Conservation (phyloP, 1,140 invertebrate species). For the Holotrichia oblita region DNA sequence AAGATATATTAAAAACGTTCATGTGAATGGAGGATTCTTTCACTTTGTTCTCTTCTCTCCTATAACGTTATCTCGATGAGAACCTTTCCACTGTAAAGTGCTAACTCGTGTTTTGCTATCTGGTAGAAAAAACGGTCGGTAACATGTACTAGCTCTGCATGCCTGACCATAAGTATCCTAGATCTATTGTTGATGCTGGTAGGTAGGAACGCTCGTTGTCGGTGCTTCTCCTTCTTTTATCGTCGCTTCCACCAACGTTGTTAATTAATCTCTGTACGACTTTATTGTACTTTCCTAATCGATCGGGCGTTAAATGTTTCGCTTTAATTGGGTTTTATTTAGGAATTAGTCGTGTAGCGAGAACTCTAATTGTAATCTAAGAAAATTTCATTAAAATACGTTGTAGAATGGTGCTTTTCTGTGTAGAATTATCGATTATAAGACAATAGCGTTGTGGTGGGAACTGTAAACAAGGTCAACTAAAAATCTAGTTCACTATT, state of each 20-base stretch:
- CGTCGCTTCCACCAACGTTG: not conserved
- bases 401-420: too few species aligned
- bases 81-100: constrained; percentile 39
- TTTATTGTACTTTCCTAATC: constrained; percentile 16
- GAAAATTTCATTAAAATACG: too few species aligned
- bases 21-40: constrained; percentile 22
- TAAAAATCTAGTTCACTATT: too few species aligned
- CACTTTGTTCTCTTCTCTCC: constrained; percentile 18
- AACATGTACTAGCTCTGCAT: constrained; percentile 39
- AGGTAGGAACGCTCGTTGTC: not conserved
- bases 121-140: constrained; percentile 21
- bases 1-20: constrained; percentile 6
- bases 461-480: too few species aligned
- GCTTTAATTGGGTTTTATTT: constrained; percentile 17
- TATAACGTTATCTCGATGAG: constrained; percentile 21
- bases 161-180: constrained; percentile 39
- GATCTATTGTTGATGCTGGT: constrained; percentile 33
- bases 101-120: constrained; percentile 40
- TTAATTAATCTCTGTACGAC: constrained; percentile 32
- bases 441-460: too few species aligned
- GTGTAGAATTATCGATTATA: too few species aligned
- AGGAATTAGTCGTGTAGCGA: not conserved
- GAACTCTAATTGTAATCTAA: too few species aligned
- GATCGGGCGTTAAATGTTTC: not conserved
- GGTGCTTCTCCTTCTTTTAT: constrained; percentile 24